Evolutionary conservation across 1,140 invertebrate species (phyloP).

Genomic region (Drosophila nannoptera): DNA sequence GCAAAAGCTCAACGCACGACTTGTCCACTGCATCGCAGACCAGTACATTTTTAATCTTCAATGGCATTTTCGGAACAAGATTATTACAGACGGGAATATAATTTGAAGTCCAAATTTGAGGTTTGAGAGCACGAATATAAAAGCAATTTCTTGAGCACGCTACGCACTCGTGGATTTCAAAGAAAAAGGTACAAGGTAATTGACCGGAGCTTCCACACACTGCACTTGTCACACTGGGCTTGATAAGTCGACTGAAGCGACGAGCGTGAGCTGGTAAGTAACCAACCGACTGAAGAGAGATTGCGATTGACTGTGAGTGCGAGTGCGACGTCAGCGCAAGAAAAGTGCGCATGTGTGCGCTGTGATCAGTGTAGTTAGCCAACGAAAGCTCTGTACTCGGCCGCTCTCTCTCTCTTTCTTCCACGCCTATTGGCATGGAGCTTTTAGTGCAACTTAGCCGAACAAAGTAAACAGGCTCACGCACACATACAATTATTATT

Average conservation of each 20-base stretch:
- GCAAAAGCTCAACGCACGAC: slow-evolving; percentile 89
- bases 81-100: not conserved
- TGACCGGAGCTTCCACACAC: not conserved
- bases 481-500: not conserved
- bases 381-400: not conserved
- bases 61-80: slow-evolving; percentile 57
- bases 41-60: slow-evolving; percentile 86
- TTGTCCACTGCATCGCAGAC: slow-evolving; percentile 95
- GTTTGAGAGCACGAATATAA: not conserved
- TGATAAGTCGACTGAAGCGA: slow-evolving; percentile 55
- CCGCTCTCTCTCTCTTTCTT: not conserved
- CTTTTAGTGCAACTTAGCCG: not conserved
- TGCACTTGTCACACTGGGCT: slow-evolving; percentile 34
- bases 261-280: slow-evolving; percentile 23
- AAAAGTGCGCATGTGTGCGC: not conserved
- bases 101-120: not conserved
- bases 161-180: not conserved
- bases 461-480: not conserved
- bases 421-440: not conserved
- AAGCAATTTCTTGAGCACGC: not conserved
- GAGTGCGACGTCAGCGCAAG: not conserved
- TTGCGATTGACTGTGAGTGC: slow-evolving; percentile 8
- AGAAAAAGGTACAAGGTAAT: not conserved
- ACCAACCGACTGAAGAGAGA: slow-evolving; percentile 41
- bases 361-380: slow-evolving; percentile 24